Base-by-base conservation (phyloP, 2,888 invertebrate genomes). In the Zygaena filipendulae region DNA sequence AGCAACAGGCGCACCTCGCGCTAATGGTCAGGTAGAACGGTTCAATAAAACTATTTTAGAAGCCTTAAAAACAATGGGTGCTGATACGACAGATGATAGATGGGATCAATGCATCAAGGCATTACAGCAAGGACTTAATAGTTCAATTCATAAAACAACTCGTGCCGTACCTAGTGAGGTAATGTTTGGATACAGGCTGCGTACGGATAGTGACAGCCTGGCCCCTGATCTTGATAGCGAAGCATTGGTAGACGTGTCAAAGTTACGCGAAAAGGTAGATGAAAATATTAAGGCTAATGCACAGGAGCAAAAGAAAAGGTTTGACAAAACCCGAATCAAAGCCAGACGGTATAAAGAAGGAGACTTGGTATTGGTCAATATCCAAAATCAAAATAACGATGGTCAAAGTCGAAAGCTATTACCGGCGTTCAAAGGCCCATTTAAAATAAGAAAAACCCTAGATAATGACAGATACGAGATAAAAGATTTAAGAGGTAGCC, bases 111-210 rank as follows among this genome's bases (percentile, higher is more conserved):
- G 29, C 20, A 25, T 56, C 4, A 45, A 41, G 11, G 30, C 33
- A 1, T 31, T 52, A 23, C 42, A 52, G 9, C 50, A 48, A 37
- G 55, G 43, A 3, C 30, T 53, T 5, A 55, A 52, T 28, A 44
- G 49, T 27, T 45, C 43, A 1, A 11, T 34, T 1, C 44, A 47
- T 21, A 39, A 37, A 27, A 47, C 43, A 18, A 49, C 35, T 3
- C 33, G 38, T 11, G 39, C 42, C 4, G 38, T 45, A 4, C 51
- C 49, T 5, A 38, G 44, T 9, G 39, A 52, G 19, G 33, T 47
- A 1, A 29, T 52, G 30, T 46, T 49, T 12, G 38, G 43, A 2
- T 42, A 45, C 27, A 16, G 40, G 7, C n/a, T n/a, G n/a, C 29
- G 35, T 3, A 25, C 19, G 1, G 36, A 40, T 12, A 35, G 25